Base-by-base conservation (phyloP, 1,140 invertebrate species). In the Neotoxoptera formosana region DNA sequence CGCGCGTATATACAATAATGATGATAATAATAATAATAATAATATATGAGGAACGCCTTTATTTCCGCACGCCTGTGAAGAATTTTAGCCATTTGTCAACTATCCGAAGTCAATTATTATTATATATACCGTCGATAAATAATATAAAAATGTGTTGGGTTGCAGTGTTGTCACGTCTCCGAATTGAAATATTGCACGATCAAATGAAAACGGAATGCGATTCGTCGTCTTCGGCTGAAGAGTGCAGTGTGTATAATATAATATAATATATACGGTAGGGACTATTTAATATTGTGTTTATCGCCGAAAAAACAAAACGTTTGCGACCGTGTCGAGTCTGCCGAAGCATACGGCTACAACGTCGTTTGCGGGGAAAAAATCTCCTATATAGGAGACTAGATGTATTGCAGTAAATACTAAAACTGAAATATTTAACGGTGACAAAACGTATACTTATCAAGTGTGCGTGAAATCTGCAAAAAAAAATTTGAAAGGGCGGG, bases 61-160 rank as follows among this genome's bases (percentile, higher is more conserved):
- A 93, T 93, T 93, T 56, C 91, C 81, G 23, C 45, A 48, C 90
- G 25, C 67, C 60, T 30, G 36, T 34, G 34, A 93, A 93, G 91
- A 93, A 93, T 93, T 53, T 83, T 25, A 86, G 11, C 91, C 91
- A 93, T 93, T 53, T 67, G 76, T 84, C 91, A 84, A 93, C 91
- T 86, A 53, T 45, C 89, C 89, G 36, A 90, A 92, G 90, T 92
- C 90, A 92, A 92, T 92, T 51, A 92, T 76, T 90, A n/a, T n/a
- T n/a, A n/a, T n/a, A 88, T n/a, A 47, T 91, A 91, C 30, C 17
- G n/a, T 21, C 36, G 36, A 60, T 76, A 47, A 53, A 56, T 36
- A 48, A 45, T 30, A 45, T 60, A n/a, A 23, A 9, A 36, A 21
- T 51, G n/a, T 51, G 14, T n/a, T 41, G 41, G 84, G 84, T 45